Evolutionary conservation across 1,140 invertebrate species (phyloP).

Genomic region (Panagrolaimus sp.): DNA sequence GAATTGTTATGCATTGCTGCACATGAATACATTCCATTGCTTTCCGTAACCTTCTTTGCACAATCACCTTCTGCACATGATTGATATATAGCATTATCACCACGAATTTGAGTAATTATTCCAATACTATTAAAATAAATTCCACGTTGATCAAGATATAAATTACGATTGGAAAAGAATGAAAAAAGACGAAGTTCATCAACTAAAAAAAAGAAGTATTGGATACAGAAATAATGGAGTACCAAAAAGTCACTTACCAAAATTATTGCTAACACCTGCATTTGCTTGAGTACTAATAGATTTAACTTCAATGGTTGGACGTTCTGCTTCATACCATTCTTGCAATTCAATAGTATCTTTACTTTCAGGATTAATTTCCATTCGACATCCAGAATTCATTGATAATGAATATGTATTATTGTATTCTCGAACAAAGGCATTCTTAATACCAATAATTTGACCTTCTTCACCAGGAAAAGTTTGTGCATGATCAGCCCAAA

Average conservation of each 20-base stretch:
- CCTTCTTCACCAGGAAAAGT: constrained; percentile 58
- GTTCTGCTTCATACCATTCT: constrained; percentile 36
- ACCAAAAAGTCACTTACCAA: background rate
- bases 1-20: constrained; percentile 84
- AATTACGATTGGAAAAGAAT: constrained; percentile 22
- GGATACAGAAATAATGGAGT: constrained; percentile 7
- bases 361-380: constrained; percentile 32
- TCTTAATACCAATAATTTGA: constrained; percentile 48
- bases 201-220: constrained; percentile 25
- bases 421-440: constrained; percentile 47
- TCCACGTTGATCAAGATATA: constrained; percentile 32
- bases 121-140: constrained; percentile 39
- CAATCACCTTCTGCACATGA: constrained; percentile 41
- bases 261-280: constrained; percentile 6
- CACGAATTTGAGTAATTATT: constrained; percentile 33
- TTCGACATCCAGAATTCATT: background rate
- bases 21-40: constrained; percentile 80
- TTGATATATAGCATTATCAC: constrained; percentile 49
- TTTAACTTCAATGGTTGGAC: constrained; percentile 28
- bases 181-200: constrained; percentile 48
- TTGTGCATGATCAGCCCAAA: constrained; percentile 62
- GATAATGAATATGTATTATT: constrained; percentile 40
- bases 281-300: constrained; percentile 27
- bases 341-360: constrained; percentile 26
- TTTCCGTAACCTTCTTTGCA: constrained; percentile 60